These are phyloP conservation scores for Arnoldichthys spilopterus DNA, from an alignment of 2,797 vertebrate species.

Conservation along the genomic window DNA sequence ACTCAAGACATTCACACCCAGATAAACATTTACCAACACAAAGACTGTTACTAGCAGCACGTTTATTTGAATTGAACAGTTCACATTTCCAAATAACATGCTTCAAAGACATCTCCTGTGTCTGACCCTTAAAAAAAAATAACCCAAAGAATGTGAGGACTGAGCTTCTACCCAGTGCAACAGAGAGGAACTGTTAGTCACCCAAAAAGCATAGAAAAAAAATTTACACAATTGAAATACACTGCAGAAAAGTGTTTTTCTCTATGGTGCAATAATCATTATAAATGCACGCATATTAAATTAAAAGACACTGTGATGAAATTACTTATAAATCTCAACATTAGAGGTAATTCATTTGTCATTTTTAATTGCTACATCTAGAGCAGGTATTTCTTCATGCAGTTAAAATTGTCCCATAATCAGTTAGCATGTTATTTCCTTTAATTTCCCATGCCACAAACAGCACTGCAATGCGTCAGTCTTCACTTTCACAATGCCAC, in stretches of 20 bases:
- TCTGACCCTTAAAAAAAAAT: conserved; percentile 50
- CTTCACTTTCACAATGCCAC: conserved; percentile 74
- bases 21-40: conserved; percentile 20
- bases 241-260: conserved; percentile 50
- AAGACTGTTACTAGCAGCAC: conserved; percentile 64
- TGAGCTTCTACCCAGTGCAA: conserved; percentile 63
- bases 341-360: conserved; percentile 76
- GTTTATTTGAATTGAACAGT: conserved; percentile 80
- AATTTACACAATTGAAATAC: conserved; percentile 69
- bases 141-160: conserved; percentile 62
- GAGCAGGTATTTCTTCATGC: conserved; percentile 78
- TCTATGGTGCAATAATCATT: conserved; percentile 75
- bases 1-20: neutral
- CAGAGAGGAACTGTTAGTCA: conserved; percentile 53
- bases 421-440: conserved; percentile 64
- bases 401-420: conserved; percentile 64
- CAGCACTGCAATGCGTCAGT: conserved; percentile 72
- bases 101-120: conserved; percentile 68
- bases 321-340: conserved; percentile 65
- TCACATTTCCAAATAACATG: conserved; percentile 79
- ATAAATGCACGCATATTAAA: conserved; percentile 77
- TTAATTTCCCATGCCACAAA: conserved; percentile 74
- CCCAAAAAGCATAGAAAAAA: conserved; percentile 64
- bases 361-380: conserved; percentile 74
- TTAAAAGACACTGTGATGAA: conserved; percentile 54